These are phyloP conservation scores for Lagopus muta DNA, from an alignment of 2,113 vertebrate genomes.

Conservation along the genomic window DNA sequence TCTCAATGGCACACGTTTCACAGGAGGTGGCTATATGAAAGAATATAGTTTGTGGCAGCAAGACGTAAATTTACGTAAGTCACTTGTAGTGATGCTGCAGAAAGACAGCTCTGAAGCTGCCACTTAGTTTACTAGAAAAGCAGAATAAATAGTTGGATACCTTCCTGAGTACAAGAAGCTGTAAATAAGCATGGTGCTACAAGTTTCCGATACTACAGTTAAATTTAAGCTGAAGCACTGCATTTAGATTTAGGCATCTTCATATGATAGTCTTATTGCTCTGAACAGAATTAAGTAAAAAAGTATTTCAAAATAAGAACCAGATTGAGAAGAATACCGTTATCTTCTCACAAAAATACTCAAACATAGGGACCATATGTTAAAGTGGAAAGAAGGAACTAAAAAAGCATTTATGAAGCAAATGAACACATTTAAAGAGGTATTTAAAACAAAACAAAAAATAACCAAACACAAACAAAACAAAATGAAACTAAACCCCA, in stretches of 20 bases:
- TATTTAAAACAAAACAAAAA: not conserved
- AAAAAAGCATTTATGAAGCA: slow-evolving; percentile 8
- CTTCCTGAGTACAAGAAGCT: not conserved
- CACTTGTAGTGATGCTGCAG: not conserved
- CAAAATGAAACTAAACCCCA: not conserved
- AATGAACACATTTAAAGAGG: not conserved
- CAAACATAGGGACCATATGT: not conserved
- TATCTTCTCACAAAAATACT: slow-evolving; percentile 14
- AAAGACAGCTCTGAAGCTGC: not conserved
- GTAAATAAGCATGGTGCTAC: not conserved
- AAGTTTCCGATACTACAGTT: not conserved
- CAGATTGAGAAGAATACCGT: not conserved
- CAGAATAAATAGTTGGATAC: not conserved
- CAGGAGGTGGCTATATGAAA: not conserved
- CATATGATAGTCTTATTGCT: not conserved
- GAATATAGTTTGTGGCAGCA: not conserved
- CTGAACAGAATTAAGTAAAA: not conserved
- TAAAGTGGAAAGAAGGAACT: slow-evolving; percentile 10
- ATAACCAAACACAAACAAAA: not conserved
- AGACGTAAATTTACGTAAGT: not conserved
- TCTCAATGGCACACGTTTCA: not conserved
- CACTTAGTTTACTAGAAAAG: not conserved
- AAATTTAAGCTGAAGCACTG: not conserved
- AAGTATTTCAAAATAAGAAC: not conserved
- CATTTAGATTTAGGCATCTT: not conserved